Evolutionary conservation across 2,888 invertebrate genomes (phyloP).

Genomic region (Uloborus plumipes): DNA sequence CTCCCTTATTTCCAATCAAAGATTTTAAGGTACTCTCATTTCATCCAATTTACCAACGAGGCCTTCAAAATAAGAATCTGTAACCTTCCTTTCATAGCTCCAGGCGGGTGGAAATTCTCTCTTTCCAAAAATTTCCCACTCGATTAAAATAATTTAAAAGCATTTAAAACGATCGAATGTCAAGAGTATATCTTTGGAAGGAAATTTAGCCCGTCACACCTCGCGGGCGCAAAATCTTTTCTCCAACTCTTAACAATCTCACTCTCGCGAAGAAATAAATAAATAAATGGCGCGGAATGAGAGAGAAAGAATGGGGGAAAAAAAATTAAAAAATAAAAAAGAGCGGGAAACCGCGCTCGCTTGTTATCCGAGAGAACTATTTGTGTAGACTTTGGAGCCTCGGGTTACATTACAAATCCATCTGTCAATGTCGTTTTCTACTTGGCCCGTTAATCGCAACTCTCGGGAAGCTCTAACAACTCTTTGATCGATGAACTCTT

Average conservation of each 20-base stretch:
- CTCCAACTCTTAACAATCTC: slow-evolving; percentile 51
- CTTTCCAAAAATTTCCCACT: slow-evolving; percentile 39
- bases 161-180: slow-evolving; percentile 61
- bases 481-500: slow-evolving; percentile 54
- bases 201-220: slow-evolving; percentile 28
- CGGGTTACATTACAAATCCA: slow-evolving; percentile 65
- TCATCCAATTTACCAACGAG: slow-evolving; percentile 56
- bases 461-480: slow-evolving; percentile 62
- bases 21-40: slow-evolving; percentile 43
- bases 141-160: slow-evolving; percentile 64
- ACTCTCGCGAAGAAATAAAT: slow-evolving; percentile 57
- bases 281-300: slow-evolving; percentile 50
- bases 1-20: slow-evolving; percentile 29
- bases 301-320: slow-evolving; percentile 11
- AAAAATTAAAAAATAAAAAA: slow-evolving; percentile 12
- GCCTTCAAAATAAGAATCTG: slow-evolving; percentile 26
- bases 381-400: slow-evolving; percentile 63
- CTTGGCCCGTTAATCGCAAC: slow-evolving; percentile 59
- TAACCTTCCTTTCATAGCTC: no score
- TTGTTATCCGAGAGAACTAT: slow-evolving; percentile 63
- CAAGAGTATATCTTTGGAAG: slow-evolving; percentile 33
- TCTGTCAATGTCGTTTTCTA: slow-evolving; percentile 64
- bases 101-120: slow-evolving; percentile 1
- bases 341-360: slow-evolving; percentile 41
- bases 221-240: slow-evolving; percentile 53